A percentile compares a stretch with the other conserved stretches of the same genome.
Conservation (phyloP, 2,797 vertebrate species). For the Hirundo rustica region DNA sequence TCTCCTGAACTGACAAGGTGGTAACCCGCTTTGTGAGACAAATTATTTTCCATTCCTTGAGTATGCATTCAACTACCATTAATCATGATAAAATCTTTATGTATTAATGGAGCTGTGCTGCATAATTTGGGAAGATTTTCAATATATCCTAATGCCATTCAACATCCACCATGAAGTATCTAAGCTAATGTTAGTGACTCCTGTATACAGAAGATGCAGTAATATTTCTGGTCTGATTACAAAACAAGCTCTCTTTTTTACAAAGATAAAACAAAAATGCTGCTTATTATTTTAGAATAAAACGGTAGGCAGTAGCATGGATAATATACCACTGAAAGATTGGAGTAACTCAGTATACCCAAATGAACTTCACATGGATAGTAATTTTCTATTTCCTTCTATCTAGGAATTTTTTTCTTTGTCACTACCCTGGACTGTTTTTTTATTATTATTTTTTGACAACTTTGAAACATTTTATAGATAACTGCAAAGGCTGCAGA, state of each 20-base stretch:
- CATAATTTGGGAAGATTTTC: background rate
- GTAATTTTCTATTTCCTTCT: background rate
- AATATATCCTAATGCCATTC: background rate
- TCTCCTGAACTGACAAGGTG: background rate
- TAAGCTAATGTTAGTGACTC: background rate
- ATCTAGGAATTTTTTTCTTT: background rate
- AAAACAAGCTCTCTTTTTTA: background rate
- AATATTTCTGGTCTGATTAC: background rate
- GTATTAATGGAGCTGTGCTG: background rate
- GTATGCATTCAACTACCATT: background rate
- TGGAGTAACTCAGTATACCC: background rate
- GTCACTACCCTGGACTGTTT: fast-evolving
- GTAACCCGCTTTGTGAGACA: background rate
- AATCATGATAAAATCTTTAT: background rate
- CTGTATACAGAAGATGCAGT: background rate
- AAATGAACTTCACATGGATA: background rate
- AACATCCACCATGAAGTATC: background rate
- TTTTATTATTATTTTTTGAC: background rate
- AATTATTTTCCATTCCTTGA: constrained; percentile 11
- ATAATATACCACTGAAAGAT: background rate
- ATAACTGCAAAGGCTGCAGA: background rate
- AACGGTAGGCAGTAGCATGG: background rate
- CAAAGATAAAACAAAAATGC: background rate
- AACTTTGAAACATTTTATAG: background rate
- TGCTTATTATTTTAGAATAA: background rate